Percentiles rank a stretch among this genome's conserved stretches.
Evolutionary conservation across 2,113 vertebrate genomes (phyloP).

Genomic region (Callithrix jacchus): DNA sequence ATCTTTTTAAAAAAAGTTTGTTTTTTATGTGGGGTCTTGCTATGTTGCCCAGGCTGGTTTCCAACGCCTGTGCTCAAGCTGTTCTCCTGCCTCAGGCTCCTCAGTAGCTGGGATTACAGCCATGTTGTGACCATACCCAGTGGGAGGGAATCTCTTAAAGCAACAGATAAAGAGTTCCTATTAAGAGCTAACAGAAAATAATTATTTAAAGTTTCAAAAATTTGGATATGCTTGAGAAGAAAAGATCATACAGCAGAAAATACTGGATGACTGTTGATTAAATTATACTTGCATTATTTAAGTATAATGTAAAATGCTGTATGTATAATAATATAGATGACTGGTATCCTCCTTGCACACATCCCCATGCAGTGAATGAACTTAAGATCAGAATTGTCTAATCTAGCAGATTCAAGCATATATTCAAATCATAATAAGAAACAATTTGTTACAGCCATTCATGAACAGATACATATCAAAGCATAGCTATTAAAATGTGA

Average conservation of each 20-base stretch:
- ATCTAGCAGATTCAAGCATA: neutral
- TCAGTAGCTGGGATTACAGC: too few species aligned
- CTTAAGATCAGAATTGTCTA: neutral
- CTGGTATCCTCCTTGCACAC: too few species aligned
- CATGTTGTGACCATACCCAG: too few species aligned
- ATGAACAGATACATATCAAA: neutral
- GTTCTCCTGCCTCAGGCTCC: too few species aligned
- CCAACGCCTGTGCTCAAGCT: too few species aligned
- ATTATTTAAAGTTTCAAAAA: neutral
- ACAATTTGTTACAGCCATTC: neutral
- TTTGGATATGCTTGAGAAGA: neutral
- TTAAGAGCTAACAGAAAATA: neutral
- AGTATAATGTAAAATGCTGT: neutral
- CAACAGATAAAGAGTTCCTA: neutral
- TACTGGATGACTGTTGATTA: neutral
- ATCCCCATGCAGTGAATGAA: neutral
- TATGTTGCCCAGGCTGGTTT: too few species aligned
- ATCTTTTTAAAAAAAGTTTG: neutral
- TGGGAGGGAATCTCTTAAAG: neutral
- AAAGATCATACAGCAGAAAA: neutral
- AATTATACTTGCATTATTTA: neutral
- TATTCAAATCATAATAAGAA: neutral
- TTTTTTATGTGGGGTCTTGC: too few species aligned
- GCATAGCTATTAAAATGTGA: neutral
- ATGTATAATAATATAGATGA: neutral